Evolutionary conservation across 1,140 invertebrate genomes (phyloP), one percentile per base, ranked within the genome.

Genomic region (Drosophila varians): DNA sequence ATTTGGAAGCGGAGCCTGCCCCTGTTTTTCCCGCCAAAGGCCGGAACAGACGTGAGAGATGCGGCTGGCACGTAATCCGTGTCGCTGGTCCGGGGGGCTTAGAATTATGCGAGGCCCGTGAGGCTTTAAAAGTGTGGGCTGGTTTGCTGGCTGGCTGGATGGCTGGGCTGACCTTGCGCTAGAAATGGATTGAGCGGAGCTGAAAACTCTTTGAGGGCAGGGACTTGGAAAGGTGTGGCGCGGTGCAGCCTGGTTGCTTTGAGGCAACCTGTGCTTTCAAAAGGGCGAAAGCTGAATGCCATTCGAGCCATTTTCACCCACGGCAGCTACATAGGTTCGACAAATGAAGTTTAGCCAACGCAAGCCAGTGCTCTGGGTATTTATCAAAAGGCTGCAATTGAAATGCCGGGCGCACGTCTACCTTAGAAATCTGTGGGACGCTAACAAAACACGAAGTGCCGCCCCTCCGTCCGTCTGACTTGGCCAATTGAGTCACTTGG

Each of bases 271-370:
- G 54, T 69, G 53, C n/a, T 78, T 77, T 62, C 26, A 86, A 86
- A 84, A 77, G 80, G 80, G 80, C 80, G 80, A 84, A 84, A 84
- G 80, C 80, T 84, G 73, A 79, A 79, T 86, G 80, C 61, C 76
- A 65, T 73, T 86, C 86, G 73, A 62, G 72, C 68, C 69, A 79
- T 86, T 84, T 84, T 79, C 80, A 86, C 80, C 80, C 80, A 86
- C 53, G 49, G 31, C 5, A 28, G 26, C 31, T 25, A 40, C 75
- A 31, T 11, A 31, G 12, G 70, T 62, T 53, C 53, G 58, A 74
- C 74, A 79, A 84, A 74, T 78, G 60, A 71, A 70, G 77, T 75
- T 71, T 52, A 66, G 55, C 55, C 71, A 69, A 84, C 78, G 80
- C 76, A 84, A 84, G 80, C 65, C 66, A 52, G 38, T 43, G 54